Evolutionary conservation across 2,113 vertebrate genomes (phyloP), one percentile per base, ranked within the genome.

Genomic region (Pollachius pollachius): DNA sequence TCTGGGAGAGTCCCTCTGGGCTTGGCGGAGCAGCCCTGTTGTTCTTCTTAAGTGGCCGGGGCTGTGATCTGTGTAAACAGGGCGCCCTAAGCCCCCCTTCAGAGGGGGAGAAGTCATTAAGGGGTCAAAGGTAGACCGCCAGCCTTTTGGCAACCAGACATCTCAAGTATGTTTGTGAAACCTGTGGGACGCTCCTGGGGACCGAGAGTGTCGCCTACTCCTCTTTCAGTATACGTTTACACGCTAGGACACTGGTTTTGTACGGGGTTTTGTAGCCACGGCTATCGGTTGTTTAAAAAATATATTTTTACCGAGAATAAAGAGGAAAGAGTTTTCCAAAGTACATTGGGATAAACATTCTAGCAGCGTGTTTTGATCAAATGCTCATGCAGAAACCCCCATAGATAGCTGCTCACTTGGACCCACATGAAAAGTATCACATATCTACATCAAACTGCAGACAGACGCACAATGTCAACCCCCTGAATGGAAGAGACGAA

Each of bases 51-150:
- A 91, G 87, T 87, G 89, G 72, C 82, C 76, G 81, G 84, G 74
- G 85, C 85, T 88, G 81, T 88, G 90, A 89, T 91, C 88, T 91
- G 82, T 91, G 87, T 89, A 89, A 92, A 91, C 84, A 89, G 70
- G 69, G 80, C 77, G 76, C 82, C 81, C 76, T 84, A 83, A 90
- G 84, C 84, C 77, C 41, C 76, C 68, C 81, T 83, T 87, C 78
- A 75, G 85, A 78, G 83, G 80, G 80, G 67, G 66, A 84, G 68
- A 83, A 86, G 85, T 89, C 82, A 78, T 81, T 81, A 82, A 86
- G 78, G 78, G 91, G 89, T 92, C 90, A 89, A 78, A 73, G 76
- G 69, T 82, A 83, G 87, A 73, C 76, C 85, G 71, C 74, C 74
- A 79, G 67, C 72, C 71, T 48, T 48, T 48, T 48, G 41, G 41